Base-by-base conservation (phyloP, 2,797 vertebrate species). In the Synaphobranchus kaupii region DNA sequence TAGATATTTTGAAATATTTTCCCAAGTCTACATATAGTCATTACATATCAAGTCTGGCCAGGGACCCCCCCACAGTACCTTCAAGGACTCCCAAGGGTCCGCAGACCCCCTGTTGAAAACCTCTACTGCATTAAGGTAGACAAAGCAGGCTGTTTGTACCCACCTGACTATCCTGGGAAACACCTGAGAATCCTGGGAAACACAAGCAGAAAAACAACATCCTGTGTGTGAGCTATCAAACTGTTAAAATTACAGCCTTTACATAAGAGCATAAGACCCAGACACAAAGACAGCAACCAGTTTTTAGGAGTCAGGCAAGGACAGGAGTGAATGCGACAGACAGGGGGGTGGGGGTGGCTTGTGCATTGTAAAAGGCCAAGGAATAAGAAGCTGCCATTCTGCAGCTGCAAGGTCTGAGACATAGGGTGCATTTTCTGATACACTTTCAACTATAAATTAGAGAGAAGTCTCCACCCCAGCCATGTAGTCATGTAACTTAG, bases 391-490 rank as follows among this genome's bases (percentile, higher is more conserved):
- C 22, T 48, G n/a, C 15, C 20, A n/a, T 82, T 82, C 81, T 28
- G 15, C 50, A 83, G 52, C 81, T 83, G 48, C 54, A 54, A 15
- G 52, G 60, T 39, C 10, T 39, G 31, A 39, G 31, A 25, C 28
- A 84, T 28, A 52, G 50, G 10, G 2, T 56, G n/a, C 63, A 28
- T 66, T 66, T 66, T 25, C 63, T 47, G 3, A 60, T 66, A 54
- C 12, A 17, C 85, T 56, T 78, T 78, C 71, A 86, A 78, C 31
- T 58, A 80, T 44, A 68, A 39, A 81, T 50, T 31, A 68, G 34
- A 80, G 28, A 50, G 31, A 17, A 50, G 31, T 52, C 50, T 47
- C 68, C 85, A 86, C 85, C 85, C 68, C 85, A 34, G 68, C 68
- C 60, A 44, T 84, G 34, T 44, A 84, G 34, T 28, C n/a, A n/a